These are phyloP conservation scores for Agrypnus murinus DNA, from an alignment of 2,888 invertebrate species.

Conservation along the genomic window DNA sequence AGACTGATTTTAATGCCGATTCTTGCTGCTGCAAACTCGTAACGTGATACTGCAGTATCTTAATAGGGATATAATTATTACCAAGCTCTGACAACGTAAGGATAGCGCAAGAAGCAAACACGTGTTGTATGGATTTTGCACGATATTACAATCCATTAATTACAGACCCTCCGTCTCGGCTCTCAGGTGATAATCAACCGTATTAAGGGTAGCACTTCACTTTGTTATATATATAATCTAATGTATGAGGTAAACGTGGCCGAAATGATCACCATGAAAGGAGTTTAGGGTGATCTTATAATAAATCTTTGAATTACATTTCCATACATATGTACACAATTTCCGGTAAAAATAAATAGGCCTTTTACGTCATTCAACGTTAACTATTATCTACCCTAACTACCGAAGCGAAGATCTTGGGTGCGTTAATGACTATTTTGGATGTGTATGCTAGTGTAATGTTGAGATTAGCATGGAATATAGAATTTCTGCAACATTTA, in stretches of 20 bases:
- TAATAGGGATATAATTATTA: conserved; percentile 46
- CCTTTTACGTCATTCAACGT: conserved; percentile 22
- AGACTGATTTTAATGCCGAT: conserved; percentile 25
- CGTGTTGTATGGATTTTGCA: conserved; percentile 60
- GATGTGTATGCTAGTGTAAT: conserved; percentile 20
- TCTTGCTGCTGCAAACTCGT: conserved; percentile 26
- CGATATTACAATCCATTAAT: conserved; percentile 66
- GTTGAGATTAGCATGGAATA: neutral
- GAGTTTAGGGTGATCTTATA: too few species aligned
- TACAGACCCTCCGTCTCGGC: conserved; percentile 64
- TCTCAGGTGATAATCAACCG: conserved; percentile 65
- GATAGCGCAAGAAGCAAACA: conserved; percentile 56
- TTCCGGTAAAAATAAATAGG: conserved; percentile 2
- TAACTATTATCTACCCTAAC: conserved; percentile 18
- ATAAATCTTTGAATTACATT: too few species aligned
- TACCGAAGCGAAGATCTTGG: neutral
- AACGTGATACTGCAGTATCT: conserved; percentile 27
- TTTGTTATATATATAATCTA: conserved; percentile 53
- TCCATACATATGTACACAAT: too few species aligned
- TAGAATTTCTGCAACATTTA: conserved; percentile 21
- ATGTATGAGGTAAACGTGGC: conserved; percentile 39
- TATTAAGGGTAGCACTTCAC: conserved; percentile 55
- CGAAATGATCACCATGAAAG: neutral
- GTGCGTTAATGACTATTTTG: conserved; percentile 26
- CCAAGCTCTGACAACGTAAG: conserved; percentile 52